Evolutionary conservation across 2,797 vertebrate species (phyloP), one percentile per base, ranked within the genome.

Genomic region (Syndactyla subalaris): DNA sequence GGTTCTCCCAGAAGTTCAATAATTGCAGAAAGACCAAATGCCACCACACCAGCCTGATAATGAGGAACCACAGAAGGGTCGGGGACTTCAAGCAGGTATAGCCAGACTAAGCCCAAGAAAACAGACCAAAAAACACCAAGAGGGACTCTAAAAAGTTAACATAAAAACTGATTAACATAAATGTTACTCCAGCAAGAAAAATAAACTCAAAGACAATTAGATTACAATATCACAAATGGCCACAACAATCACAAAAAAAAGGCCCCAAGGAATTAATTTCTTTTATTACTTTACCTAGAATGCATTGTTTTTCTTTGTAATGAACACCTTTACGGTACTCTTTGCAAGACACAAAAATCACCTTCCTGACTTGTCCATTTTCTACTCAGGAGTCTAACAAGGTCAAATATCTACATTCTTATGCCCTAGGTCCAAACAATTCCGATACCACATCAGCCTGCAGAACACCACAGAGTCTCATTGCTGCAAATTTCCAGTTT

Each of bases 1-100:
- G 99, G 99, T 93, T 99, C 99, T 43, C 98, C 98, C 58, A 99
- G 97, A 85, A 99, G 98, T 96, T 99, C 99, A 94, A 99, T 98
- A 74, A 99, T 92, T 8, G 99, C 99, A 4, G 99, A 98, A 78
- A 99, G 81, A 58, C 98, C 98, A 94, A 99, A 99, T 61, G 99
- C 66, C 90, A 98, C 95, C 77, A 99, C 99, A 72, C 98, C 99
- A 16, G 98, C 96, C 77, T 98, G 97, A 54, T 99, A 99, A 97
- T 99, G 97, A 36, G 99, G 99, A 92, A 99, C 92, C 5, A 96
- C 88, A 63, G 97, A 94, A 39, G 98, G 98, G 91, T 99, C 98
- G 6, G 99, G 99, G 36, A 98, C 97, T 97, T 99, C 98, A 68
- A 99, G 98, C 88, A 99, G 95, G 96, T 98, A 98, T 59, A 99